These are phyloP conservation scores for Lagopus leucura DNA, from an alignment of 2,113 vertebrate species.

Conservation along the genomic window DNA sequence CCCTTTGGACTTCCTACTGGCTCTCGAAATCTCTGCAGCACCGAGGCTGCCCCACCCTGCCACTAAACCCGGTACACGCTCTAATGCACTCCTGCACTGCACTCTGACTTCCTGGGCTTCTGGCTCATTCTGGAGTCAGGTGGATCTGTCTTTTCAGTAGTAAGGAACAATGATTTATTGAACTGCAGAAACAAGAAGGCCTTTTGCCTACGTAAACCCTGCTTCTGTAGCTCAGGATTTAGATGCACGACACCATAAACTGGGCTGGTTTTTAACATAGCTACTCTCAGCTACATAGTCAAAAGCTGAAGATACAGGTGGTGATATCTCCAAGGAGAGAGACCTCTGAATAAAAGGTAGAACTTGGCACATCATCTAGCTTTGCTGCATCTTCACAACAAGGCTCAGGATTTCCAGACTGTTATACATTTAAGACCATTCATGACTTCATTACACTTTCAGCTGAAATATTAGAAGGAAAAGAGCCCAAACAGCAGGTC, in stretches of 20 bases:
- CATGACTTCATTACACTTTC: not conserved
- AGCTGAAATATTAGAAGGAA: constrained; percentile 5
- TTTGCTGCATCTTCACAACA: not conserved
- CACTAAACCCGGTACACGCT: not conserved
- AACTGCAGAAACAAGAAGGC: not conserved
- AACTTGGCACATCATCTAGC: not conserved
- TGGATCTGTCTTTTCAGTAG: not conserved
- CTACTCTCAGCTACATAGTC: not conserved
- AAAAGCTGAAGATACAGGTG: not conserved
- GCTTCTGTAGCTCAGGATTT: not conserved
- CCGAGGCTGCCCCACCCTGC: constrained; percentile 30
- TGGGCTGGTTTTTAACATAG: not conserved
- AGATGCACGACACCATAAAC: not conserved
- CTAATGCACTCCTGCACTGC: not conserved
- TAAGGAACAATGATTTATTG: not conserved
- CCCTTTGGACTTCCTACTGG: constrained; percentile 57
- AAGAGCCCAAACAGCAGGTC: not conserved
- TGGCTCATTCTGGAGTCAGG: not conserved
- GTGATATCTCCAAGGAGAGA: not conserved
- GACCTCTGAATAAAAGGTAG: not conserved
- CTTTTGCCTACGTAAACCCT: not conserved
- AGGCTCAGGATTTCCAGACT: not conserved
- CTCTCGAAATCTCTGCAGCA: constrained; percentile 16
- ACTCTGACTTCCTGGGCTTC: not conserved
- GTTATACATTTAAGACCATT: not conserved